phyloP scores from a whole-genome alignment of 37 sponge, comb jelly and placozoan genomes.

The Halichondria panicea region DNA sequence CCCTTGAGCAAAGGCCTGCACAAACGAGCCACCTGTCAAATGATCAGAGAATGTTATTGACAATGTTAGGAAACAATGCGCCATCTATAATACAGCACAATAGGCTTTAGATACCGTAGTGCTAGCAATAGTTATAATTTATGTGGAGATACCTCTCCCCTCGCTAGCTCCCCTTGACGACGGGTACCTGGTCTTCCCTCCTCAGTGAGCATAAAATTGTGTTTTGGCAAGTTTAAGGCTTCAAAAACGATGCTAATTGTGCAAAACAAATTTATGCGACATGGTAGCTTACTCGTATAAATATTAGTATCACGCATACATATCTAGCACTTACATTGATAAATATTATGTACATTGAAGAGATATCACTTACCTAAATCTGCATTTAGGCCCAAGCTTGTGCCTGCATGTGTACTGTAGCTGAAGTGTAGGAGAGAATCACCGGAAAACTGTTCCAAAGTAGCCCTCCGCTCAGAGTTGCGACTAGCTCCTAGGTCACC shows the following conservation, averaged over 20 bases:
- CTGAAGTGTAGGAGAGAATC: conserved; percentile 71
- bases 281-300: no score
- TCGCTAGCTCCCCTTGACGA: no score
- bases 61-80: no score
- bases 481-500: not conserved
- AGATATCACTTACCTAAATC: conserved; percentile 14
- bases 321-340: not conserved
- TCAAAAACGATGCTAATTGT: no score
- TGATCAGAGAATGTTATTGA: no score
- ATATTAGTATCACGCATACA: no score
- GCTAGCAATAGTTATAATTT: not conserved
- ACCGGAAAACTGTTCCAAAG: conserved; percentile 48
- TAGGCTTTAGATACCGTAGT: not conserved
- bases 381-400: not conserved
- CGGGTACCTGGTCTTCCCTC: no score
- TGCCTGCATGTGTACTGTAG: conserved; percentile 26
- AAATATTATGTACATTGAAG: not conserved
- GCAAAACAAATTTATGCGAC: no score
- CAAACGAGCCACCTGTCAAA: conserved; percentile 58
- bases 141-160: no score
- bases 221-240: no score
- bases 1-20: conserved; percentile 62
- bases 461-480: not conserved
- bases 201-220: no score
- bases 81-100: not conserved